These are phyloP conservation scores for Phengaris alcon DNA, from an alignment of 2,888 invertebrate genomes.

Conservation along the genomic window DNA sequence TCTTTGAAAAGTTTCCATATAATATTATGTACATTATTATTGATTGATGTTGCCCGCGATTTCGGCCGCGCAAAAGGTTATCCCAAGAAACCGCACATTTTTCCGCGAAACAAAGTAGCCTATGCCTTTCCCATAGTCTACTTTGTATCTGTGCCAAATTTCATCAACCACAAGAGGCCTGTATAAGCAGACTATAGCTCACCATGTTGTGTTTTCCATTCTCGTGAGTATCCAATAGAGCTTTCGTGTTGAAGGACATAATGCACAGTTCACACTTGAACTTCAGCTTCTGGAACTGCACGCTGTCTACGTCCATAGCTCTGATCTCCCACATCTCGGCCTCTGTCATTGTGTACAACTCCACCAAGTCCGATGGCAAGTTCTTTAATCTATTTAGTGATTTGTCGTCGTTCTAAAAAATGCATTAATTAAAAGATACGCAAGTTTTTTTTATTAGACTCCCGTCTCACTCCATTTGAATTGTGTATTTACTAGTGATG, in stretches of 20 bases:
- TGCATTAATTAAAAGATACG: no score
- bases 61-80: no score
- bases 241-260: constrained; percentile 55
- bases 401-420: constrained; percentile 30
- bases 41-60: no score
- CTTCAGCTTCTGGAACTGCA: constrained; percentile 51
- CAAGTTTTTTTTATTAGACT: no score
- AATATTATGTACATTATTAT: no score
- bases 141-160: no score
- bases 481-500: no score
- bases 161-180: background rate
- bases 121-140: no score
- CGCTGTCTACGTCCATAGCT: constrained; percentile 47
- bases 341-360: constrained; percentile 55
- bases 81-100: no score
- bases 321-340: constrained; percentile 60
- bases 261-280: constrained; percentile 57
- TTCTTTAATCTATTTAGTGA: constrained; percentile 47
- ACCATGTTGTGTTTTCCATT: constrained; percentile 59
- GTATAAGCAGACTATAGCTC: constrained; percentile 35
- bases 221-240: constrained; percentile 53
- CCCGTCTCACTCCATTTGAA: no score
- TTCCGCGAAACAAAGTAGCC: no score
- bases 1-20: no score
- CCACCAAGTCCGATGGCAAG: constrained; percentile 55